Evolutionary conservation across 1,140 invertebrate genomes (phyloP).

Genomic region (Rhagoletis zephyria): DNA sequence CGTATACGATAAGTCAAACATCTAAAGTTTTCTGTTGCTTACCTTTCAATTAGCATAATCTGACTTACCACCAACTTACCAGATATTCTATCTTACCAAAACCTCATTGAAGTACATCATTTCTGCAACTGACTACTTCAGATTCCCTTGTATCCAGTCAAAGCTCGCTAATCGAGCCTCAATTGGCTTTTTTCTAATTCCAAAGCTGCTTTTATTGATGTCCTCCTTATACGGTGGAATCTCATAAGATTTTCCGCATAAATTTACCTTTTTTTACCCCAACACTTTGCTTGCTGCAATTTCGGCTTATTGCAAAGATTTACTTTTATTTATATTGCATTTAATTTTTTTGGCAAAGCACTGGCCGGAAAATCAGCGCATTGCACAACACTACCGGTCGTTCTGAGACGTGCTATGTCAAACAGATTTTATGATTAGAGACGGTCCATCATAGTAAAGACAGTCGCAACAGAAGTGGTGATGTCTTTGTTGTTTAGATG

Average conservation of each 20-base stretch:
- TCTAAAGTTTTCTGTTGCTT: no score
- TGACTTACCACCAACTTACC: no score
- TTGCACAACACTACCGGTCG: slow-evolving; percentile 28
- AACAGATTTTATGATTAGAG: slow-evolving; percentile 47
- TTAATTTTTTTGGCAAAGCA: slow-evolving; percentile 31
- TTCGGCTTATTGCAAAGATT: slow-evolving; percentile 14
- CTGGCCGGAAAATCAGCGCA: slow-evolving; percentile 48
- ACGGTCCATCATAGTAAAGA: slow-evolving; percentile 31
- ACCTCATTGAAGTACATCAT: background rate
- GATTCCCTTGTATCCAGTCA: background rate
- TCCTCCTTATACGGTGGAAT: background rate
- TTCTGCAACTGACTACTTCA: background rate
- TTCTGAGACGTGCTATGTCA: slow-evolving; percentile 23
- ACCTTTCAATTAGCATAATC: no score
- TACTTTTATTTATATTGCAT: slow-evolving; percentile 27
- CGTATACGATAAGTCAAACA: no score
- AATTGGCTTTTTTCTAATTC: background rate
- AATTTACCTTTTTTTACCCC: background rate
- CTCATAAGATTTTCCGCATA: background rate
- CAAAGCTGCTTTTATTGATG: background rate
- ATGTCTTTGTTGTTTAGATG: background rate
- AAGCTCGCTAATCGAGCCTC: background rate
- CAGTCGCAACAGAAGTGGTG: background rate
- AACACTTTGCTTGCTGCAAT: background rate
- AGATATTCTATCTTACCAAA: background rate